A percentile compares a stretch with the other conserved stretches of the same genome.
These are phyloP conservation scores for Sciurus niger DNA, from an alignment of 2,113 vertebrate species.

Conservation along the genomic window DNA sequence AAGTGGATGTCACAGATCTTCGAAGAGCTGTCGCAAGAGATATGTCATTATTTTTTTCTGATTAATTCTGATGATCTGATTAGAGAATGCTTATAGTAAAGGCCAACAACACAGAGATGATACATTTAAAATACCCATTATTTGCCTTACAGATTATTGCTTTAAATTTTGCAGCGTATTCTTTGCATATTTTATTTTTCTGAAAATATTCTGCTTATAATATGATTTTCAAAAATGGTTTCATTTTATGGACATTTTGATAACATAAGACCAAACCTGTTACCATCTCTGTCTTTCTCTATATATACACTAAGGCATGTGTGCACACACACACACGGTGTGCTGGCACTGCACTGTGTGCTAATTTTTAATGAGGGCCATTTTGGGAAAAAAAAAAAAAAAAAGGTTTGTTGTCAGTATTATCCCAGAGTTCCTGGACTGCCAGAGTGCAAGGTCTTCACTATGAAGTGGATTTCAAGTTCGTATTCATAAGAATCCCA, in stretches of 20 bases:
- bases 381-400: neutral
- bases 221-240: neutral
- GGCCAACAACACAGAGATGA: neutral
- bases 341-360: neutral
- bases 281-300: neutral
- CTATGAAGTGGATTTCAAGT: neutral
- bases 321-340: too few relatives aligned
- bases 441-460: conserved; percentile 9
- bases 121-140: neutral
- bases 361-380: conserved; percentile 21
- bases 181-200: neutral
- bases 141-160: neutral
- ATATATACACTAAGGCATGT: neutral
- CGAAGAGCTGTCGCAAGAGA: conserved; percentile 43
- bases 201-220: conserved; percentile 17
- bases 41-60: neutral
- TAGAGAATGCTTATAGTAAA: conserved; percentile 10
- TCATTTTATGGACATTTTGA: conserved; percentile 30
- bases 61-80: conserved; percentile 40
- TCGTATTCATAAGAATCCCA: neutral
- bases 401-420: neutral
- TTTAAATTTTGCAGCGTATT: conserved; percentile 41
- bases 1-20: neutral
- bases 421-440: neutral
- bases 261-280: neutral